Evolutionary conservation across 2,113 vertebrate species (phyloP), one percentile per base, ranked within the genome.

Genomic region (Columbina picui): DNA sequence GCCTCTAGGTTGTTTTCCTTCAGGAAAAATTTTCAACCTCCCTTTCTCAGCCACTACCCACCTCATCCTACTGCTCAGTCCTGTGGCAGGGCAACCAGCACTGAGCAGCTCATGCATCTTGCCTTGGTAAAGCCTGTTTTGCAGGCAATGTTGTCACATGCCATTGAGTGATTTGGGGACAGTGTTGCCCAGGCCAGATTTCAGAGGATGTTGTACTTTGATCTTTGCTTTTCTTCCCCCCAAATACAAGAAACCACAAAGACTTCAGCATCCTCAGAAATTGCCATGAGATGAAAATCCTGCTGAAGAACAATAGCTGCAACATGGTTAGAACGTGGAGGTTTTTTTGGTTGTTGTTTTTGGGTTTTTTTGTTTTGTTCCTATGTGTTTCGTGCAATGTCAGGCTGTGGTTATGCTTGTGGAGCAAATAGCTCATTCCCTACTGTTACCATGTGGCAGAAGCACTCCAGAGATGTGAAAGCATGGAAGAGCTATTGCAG

Each of bases 241-340:
- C 5, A 64, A 94, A 91, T 93, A 49, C 67, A 95, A 92, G 57
- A 95, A 96, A 94, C 93, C 89, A 56, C 94, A 89, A 73, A 92
- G 84, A 29, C 52, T 92, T 82, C 69, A 78, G 21, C 60, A 94
- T 86, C 84, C 56, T 89, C 65, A 84, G 65, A 92, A 95, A 91
- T 12, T 90, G 76, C 89, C 10, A 6, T 27, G 76, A 91, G 76
- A 92, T 87, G 76, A 95, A 95, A 92, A 94, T 80, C 68, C 71
- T 30, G 23, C 83, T 80, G 74, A 87, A 91, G 94, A 89, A 93
- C 91, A 94, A 91, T 93, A 91, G 84, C 89, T 89, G 43, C 47
- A 79, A 23, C 89, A 73, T 64, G 81, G 70, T 61, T 87, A 91
- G 69, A 87, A 83, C 84, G 71, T 17, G 57, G 29, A 12, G 10